Conservation (phyloP, 23 tunicate species). For the Styela plicata region DNA sequence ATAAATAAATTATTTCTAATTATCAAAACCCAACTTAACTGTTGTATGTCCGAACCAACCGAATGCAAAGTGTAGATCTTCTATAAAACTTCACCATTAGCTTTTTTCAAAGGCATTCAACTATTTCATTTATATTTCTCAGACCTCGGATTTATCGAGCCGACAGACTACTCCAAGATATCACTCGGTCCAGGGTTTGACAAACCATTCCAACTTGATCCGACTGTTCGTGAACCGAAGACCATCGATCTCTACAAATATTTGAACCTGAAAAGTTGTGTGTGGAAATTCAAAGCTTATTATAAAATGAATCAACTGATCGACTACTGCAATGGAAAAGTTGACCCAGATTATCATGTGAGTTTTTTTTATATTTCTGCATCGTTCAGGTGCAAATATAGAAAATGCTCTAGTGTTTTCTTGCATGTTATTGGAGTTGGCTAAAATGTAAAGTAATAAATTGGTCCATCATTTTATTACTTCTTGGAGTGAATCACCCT, state of each 20-base stretch:
- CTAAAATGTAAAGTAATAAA: too few relatives aligned
- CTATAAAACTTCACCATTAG: not conserved
- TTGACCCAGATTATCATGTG: constrained; percentile 77
- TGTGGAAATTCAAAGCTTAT: constrained; percentile 96
- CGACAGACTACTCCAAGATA: constrained; percentile 86
- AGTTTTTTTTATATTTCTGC: not conserved
- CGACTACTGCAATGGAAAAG: constrained; percentile 83
- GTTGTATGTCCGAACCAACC: too few relatives aligned
- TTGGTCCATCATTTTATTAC: too few relatives aligned
- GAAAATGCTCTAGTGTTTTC: too few relatives aligned
- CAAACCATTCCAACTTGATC: constrained; percentile 98
- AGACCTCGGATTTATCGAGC: constrained; percentile 79
- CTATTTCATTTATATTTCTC: not conserved
- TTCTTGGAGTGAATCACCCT: too few relatives aligned
- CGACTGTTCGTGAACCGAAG: constrained; percentile 73
- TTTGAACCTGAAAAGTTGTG: constrained; percentile 91
- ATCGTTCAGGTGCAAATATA: too few relatives aligned
- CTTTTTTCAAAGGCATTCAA: not conserved
- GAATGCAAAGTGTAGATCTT: too few relatives aligned
- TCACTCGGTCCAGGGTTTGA: constrained; percentile 90
- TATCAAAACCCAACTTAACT: too few relatives aligned
- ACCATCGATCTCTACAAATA: constrained; percentile 93
- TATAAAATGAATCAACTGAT: constrained; percentile 91
- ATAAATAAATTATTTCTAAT: too few relatives aligned
- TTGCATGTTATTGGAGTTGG: too few relatives aligned